Conservation (phyloP, 2,797 vertebrate genomes). For the Orientallactaga sibirica region DNA sequence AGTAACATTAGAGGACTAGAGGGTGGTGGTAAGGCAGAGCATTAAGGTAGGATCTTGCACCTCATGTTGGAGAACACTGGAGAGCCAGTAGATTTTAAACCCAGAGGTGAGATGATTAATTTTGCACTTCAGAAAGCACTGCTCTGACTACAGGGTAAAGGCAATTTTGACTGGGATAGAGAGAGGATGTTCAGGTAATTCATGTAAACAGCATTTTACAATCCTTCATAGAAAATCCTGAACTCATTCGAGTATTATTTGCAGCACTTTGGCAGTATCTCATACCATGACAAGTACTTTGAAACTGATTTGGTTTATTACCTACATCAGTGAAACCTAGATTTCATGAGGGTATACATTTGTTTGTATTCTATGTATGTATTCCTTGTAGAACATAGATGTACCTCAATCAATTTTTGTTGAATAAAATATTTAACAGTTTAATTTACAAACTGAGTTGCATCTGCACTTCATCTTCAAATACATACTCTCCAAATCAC, state of each 20-base stretch:
- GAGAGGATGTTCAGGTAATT: background rate
- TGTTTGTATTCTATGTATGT: background rate
- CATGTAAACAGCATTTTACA: background rate
- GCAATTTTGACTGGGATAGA: background rate
- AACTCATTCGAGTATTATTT: background rate
- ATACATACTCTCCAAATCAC: slow-evolving; percentile 19
- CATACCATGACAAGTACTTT: background rate
- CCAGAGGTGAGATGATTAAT: background rate
- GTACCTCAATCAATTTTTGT: background rate
- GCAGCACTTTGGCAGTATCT: background rate
- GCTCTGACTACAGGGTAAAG: background rate
- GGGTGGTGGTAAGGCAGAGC: background rate
- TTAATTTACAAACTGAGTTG: slow-evolving; percentile 47
- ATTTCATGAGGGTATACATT: background rate
- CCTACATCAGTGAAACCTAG: background rate
- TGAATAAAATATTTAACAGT: slow-evolving; percentile 14
- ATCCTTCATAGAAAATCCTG: background rate
- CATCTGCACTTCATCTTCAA: slow-evolving; percentile 41
- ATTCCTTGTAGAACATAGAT: background rate
- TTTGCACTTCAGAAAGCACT: background rate
- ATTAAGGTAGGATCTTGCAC: background rate
- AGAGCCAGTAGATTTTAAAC: background rate
- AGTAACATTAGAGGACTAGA: background rate
- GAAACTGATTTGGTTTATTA: background rate
- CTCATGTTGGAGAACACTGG: background rate